Base-by-base conservation (phyloP, 2,797 vertebrate species). In the Phrynocephalus guinanensis region DNA sequence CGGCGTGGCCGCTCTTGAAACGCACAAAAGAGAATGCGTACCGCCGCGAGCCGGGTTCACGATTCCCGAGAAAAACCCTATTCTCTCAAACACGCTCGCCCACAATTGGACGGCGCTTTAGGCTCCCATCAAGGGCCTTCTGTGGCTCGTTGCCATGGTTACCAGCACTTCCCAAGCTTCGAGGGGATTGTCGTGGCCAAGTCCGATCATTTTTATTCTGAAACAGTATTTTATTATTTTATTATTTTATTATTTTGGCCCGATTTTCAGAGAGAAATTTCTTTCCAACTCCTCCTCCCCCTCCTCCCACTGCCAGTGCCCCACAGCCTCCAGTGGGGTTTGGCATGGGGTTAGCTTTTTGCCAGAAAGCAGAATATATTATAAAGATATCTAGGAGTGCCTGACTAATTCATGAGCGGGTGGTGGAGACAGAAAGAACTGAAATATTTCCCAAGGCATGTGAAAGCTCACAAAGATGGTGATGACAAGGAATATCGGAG, bases 61-160 rank as follows among this genome's bases (percentile, higher is more conserved):
- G 86, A 85, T 70, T 44, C 52, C 73, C 5, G 2, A 63, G 72
- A 63, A n/a, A 60, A 82, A 11, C 50, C 77, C 79, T 24, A 73
- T 85, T 86, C 15, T 48, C 78, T 66, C 0, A 0, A 82, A 84
- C 9, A 0, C 11, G 89, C 3, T 0, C 48, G 79, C 85, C 89
- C 87, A 11, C 83, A 89, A 71, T 67, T 67, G 73, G 68, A 85
- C 92, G 76, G 87, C 87, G 72, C 88, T 71, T 33, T 85, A 90
- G 83, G 90, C 89, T 91, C 80, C 78, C 82, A 73, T 56, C 85
- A 1, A 91, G 4, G 28, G 82, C 6, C 38, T 66, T 48, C 0
- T 67, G 85, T 89, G 86, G 86, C 90, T 50, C 0, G 90, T 95
- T 94, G 91, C 94, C 83, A 92, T 95, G 93, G 93, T 90, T 91